Percentiles rank a stretch among this genome's conserved stretches.
These are phyloP conservation scores for Benthosema pterotum DNA, from an alignment of 2,797 vertebrate species.

Conservation along the genomic window DNA sequence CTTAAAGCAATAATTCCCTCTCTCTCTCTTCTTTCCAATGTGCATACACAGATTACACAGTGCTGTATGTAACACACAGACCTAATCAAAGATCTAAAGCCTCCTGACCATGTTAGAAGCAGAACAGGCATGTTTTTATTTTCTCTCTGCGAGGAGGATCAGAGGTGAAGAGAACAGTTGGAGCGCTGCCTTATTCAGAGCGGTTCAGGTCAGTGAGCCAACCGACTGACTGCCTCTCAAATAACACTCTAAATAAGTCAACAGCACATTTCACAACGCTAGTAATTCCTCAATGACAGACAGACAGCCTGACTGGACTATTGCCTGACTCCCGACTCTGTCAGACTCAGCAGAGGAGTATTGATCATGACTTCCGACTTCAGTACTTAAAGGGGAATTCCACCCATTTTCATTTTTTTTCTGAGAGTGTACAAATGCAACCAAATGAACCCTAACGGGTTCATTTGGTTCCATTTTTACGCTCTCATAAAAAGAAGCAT, in stretches of 20 bases:
- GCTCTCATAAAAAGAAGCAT: too few species aligned
- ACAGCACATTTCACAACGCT: conserved; percentile 61
- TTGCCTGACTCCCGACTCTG: too few species aligned
- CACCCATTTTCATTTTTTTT: too few species aligned
- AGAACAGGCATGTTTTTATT: conserved; percentile 30
- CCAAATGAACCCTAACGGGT: too few species aligned
- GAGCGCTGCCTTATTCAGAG: conserved; percentile 42
- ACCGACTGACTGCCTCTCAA: conserved; percentile 54
- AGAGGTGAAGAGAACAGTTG: conserved; percentile 32
- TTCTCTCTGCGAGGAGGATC: conserved; percentile 18
- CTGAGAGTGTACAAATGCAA: too few species aligned
- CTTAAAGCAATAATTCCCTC: conserved; percentile 16
- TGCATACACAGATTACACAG: conserved; percentile 7
- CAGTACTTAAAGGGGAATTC: too few species aligned
- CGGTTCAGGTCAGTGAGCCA: conserved; percentile 35
- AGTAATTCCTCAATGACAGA: conserved; percentile 37
- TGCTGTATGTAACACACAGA: background rate
- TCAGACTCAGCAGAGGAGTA: too few species aligned
- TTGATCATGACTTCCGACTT: too few species aligned
- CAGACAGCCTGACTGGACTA: conserved; percentile 9
- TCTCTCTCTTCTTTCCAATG: conserved; percentile 4
- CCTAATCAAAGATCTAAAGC: background rate
- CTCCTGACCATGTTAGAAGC: conserved; percentile 32
- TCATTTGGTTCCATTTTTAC: too few species aligned
- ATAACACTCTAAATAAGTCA: conserved; percentile 52